These are phyloP conservation scores for Hippotragus niger DNA, from an alignment of 2,113 vertebrate genomes.

Conservation along the genomic window DNA sequence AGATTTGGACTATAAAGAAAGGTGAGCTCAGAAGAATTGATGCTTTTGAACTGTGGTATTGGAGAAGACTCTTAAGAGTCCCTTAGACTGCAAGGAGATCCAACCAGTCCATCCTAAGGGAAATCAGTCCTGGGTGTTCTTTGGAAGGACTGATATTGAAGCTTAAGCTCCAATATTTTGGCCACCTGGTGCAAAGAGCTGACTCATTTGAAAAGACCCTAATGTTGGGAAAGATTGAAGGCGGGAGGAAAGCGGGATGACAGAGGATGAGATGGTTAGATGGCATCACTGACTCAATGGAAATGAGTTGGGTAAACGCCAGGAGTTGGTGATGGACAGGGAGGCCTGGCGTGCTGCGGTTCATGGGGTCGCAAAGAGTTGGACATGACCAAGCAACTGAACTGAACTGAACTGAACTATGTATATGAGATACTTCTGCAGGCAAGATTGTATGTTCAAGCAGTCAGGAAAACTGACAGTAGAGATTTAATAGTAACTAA, in stretches of 20 bases:
- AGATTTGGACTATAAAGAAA: not conserved
- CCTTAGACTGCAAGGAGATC: not conserved
- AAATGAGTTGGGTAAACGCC: not conserved
- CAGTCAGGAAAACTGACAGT: not conserved
- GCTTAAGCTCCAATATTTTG: not conserved
- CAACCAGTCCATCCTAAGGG: not conserved
- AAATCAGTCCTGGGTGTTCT: not conserved
- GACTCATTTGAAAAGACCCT: not conserved
- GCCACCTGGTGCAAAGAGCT: not conserved
- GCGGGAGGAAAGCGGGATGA: not conserved
- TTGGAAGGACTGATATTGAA: not conserved
- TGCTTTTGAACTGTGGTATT: not conserved
- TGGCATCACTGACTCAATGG: not conserved
- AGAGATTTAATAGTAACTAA: not conserved
- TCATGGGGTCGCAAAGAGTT: not conserved
- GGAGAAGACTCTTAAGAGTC: not conserved
- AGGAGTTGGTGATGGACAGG: not conserved
- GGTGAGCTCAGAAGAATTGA: not conserved
- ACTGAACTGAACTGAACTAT: not conserved
- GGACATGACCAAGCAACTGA: fast-evolving
- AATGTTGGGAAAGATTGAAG: not conserved
- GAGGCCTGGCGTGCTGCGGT: fast-evolving
- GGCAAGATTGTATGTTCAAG: not conserved
- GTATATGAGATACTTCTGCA: not conserved
- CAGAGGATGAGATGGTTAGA: not conserved